Percentiles rank a stretch among this genome's conserved stretches.
Conservation (phyloP, 2,888 invertebrate species). For the Platycheirus rosarum region DNA sequence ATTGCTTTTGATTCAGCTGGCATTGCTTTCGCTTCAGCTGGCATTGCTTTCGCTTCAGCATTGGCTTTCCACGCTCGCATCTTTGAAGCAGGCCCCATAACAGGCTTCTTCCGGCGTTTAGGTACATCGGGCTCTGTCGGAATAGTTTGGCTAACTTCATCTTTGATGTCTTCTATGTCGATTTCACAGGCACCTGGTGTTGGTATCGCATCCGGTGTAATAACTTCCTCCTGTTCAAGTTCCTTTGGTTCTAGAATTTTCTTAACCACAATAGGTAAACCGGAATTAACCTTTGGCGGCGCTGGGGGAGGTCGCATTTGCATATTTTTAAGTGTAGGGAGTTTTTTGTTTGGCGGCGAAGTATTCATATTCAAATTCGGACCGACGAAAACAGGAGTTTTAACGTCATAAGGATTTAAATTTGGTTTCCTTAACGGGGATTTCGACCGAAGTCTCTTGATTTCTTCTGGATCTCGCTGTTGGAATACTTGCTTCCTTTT, state of each 20-base stretch:
- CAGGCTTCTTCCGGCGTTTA: conserved; percentile 6
- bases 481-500: conserved; percentile 30
- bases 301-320: background rate
- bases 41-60: conserved; percentile 12
- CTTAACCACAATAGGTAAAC: too few species aligned
- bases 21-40: too few species aligned
- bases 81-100: conserved; percentile 50
- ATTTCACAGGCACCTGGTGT: too few species aligned
- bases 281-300: background rate
- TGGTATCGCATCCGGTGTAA: background rate
- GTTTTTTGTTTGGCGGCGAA: conserved; percentile 3
- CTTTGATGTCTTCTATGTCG: background rate
- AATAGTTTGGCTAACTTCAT: background rate
- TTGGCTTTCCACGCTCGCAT: conserved; percentile 34
- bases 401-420: background rate
- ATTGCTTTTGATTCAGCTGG: too few species aligned
- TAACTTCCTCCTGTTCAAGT: background rate
- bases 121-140: background rate
- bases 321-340: background rate
- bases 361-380: too few species aligned
- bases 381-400: too few species aligned
- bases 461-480: conserved; percentile 17
- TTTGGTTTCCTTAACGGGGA: conserved; percentile 19
- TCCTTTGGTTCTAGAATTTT: too few species aligned
- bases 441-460: conserved; percentile 50